Conservation (phyloP, 2,888 invertebrate species). For the Pristionchus japonicus region DNA sequence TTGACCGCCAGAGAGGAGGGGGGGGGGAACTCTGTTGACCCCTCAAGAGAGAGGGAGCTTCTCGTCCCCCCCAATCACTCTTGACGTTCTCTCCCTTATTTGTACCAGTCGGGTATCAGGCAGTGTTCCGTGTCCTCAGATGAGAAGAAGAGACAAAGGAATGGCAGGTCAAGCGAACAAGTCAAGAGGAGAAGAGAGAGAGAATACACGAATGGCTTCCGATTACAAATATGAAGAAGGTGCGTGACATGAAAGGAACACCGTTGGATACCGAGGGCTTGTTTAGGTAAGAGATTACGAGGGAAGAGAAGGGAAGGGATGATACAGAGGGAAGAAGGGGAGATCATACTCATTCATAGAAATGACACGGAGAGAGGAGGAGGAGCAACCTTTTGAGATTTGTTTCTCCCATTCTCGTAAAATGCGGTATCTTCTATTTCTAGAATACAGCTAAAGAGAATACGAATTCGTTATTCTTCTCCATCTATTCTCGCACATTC, state of each 20-base stretch:
- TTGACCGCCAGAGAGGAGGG: background rate
- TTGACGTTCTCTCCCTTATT: constrained; percentile 33
- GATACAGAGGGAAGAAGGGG: constrained; percentile 1
- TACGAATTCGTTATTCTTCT: background rate
- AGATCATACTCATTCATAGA: background rate
- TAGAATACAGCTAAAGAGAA: background rate
- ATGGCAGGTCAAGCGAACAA: constrained; percentile 32
- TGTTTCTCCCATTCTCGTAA: background rate
- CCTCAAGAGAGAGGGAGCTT: constrained; percentile 12
- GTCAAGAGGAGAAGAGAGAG: background rate
- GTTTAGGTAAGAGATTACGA: constrained; percentile 32
- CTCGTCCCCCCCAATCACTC: background rate
- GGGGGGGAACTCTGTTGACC: constrained; percentile 27
- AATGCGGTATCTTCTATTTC: background rate
- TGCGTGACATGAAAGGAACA: constrained; percentile 38
- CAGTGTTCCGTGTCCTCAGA: constrained; percentile 37
- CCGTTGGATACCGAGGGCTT: background rate
- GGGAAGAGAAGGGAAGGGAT: too few species aligned
- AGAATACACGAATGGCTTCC: background rate
- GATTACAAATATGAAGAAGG: constrained; percentile 30
- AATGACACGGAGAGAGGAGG: background rate
- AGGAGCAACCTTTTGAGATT: background rate
- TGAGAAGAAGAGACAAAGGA: constrained; percentile 11
- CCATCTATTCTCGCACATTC: background rate
- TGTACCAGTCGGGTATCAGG: constrained; percentile 32